Evolutionary conservation across 2,113 vertebrate genomes (phyloP), one percentile per base, ranked within the genome.

Genomic region (Trichechus manatus): DNA sequence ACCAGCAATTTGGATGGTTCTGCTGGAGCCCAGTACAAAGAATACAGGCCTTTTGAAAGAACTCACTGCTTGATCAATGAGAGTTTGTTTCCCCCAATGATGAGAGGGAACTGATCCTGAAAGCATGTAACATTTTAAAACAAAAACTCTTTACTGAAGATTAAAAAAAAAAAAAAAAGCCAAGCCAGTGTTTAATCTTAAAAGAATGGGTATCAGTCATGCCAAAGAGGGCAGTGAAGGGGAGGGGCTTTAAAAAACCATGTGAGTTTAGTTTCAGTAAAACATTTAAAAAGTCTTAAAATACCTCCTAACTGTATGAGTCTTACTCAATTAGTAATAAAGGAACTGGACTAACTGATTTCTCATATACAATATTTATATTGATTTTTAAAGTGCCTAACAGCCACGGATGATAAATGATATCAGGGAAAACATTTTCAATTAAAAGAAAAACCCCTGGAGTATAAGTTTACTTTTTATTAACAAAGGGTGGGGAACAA

Each of bases 31-130:
- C 79, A 86, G 87, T 80, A 75, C 86, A 33, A 90, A 89, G 95
- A 95, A 97, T 84, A 95, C 93, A 95, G 89, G 96, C 96, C 80
- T 85, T 97, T 66, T 93, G 92, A 93, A 91, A 96, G 53, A 68
- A 14, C n/a, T 39, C 83, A 56, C 36, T 9, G 42, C 75, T 47
- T 75, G 3, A 70, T 97, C 96, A 98, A 95, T 92, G 97, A 84
- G 31, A 75, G 92, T 81, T 90, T 98, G 96, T 98, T 95, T 63
- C 59, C 74, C 63, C 50, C 53, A 47, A 42, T 29, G 84, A 93
- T 47, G 91, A 83, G 70, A 79, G 90, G 89, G 96, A 98, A 98
- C 79, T 5, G 56, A 75, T 94, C 72, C 84, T 88, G 89, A 97
- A 97, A 95, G 95, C 92, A 36, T 47, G 80, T 75, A 64, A 94